A percentile compares a stretch with the other conserved stretches of the same genome.
Conservation (phyloP, 1,140 invertebrate genomes). For the Hydropsyche tenuis region DNA sequence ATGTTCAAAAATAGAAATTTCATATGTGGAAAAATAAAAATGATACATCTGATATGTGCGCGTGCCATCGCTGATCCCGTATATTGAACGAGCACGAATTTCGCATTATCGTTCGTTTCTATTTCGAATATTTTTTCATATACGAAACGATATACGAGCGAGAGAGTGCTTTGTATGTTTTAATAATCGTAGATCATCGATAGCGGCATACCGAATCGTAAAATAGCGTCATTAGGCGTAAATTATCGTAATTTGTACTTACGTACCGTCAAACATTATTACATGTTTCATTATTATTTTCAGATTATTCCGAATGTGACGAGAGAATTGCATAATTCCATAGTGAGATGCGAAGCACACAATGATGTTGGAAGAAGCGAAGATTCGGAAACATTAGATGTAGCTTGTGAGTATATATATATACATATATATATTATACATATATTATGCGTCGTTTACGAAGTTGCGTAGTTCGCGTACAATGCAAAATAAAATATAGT, state of each 20-base stretch:
- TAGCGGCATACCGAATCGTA: background rate
- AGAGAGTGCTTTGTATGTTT: background rate
- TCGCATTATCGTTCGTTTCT: background rate
- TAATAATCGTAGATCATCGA: background rate
- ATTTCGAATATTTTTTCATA: background rate
- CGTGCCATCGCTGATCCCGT: background rate
- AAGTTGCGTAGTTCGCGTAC: too few species aligned
- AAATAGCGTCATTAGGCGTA: background rate
- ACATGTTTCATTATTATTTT: constrained; percentile 22
- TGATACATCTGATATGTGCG: background rate
- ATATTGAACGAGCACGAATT: background rate
- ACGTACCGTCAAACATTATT: background rate
- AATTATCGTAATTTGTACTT: background rate
- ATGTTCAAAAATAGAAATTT: background rate
- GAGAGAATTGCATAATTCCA: constrained; percentile 73
- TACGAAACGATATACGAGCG: too few species aligned
- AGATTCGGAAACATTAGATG: constrained; percentile 75
- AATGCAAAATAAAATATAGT: too few species aligned
- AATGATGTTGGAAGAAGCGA: constrained; percentile 81
- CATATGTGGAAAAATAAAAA: background rate
- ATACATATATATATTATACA: too few species aligned
- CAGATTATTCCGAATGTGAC: constrained; percentile 72
- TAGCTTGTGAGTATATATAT: constrained; percentile 71
- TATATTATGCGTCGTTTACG: too few species aligned
- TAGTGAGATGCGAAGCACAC: constrained; percentile 81